Evolutionary conservation across 1,140 invertebrate genomes (phyloP).

Genomic region (Sinonovacula constricta): DNA sequence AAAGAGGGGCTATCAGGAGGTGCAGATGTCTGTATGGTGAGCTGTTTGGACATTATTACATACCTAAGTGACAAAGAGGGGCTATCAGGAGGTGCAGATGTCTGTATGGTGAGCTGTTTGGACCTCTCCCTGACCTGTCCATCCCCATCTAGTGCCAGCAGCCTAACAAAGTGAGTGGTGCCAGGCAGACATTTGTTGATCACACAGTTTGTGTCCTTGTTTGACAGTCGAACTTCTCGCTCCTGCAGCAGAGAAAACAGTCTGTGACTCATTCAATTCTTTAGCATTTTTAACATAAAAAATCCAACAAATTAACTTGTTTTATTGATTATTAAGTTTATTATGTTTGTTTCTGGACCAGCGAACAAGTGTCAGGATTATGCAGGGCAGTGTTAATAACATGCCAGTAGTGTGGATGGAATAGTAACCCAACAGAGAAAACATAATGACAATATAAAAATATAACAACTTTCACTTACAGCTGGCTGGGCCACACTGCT

Average conservation of each 20-base stretch:
- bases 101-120: constrained; percentile 76
- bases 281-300: too few relatives aligned
- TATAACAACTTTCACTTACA: constrained; percentile 65
- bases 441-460: too few relatives aligned
- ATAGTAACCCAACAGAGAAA: too few relatives aligned
- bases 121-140: constrained; percentile 75
- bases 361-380: too few relatives aligned
- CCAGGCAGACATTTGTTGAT: constrained; percentile 78
- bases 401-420: too few relatives aligned
- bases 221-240: constrained; percentile 72
- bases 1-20: constrained; percentile 65
- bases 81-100: constrained; percentile 75
- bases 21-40: neutral
- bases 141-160: constrained; percentile 70
- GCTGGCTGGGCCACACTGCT: constrained; percentile 76
- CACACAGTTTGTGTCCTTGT: constrained; percentile 74
- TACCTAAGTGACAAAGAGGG: constrained; percentile 72
- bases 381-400: too few relatives aligned
- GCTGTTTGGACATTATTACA: neutral
- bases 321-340: too few relatives aligned
- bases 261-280: too few relatives aligned
- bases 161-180: constrained; percentile 76
- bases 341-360: too few relatives aligned
- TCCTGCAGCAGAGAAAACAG: too few relatives aligned
- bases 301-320: too few relatives aligned